Evolutionary conservation across 2,113 vertebrate genomes (phyloP), one percentile per base, ranked within the genome.

Genomic region (Andinoacara biseriatus): DNA sequence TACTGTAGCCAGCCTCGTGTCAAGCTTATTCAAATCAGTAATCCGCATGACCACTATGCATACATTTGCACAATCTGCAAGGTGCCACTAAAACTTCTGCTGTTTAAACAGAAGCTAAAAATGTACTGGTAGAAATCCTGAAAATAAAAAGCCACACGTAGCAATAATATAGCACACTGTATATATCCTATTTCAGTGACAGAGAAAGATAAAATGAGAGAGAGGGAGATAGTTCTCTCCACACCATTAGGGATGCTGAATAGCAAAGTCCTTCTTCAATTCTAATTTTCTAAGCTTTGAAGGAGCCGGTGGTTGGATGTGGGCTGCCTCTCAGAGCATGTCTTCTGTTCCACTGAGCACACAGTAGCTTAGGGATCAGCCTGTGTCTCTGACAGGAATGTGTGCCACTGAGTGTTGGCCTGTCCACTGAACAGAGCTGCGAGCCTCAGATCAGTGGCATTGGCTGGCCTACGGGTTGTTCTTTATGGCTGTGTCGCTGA

Each of bases 401-500:
- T 88, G 89, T 92, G 89, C 86, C 88, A 92, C 87, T 56, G 86
- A 90, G 86, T 80, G 85, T 90, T 88, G 90, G 92, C 90, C 90
- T 87, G 90, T 94, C 93, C 90, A 76, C 91, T 86, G 89, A 92
- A 85, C 92, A 87, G 90, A 88, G 92, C 87, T 81, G 90, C 77
- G 40, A 87, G 89, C 92, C 87, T 93, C 90, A 94, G 92, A 92
- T 92, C 93, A 89, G 91, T 89, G 92, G 89, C 86, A 72, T 76
- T 87, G 93, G 86, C 86, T 83, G 84, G 89, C 90, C 90, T 76
- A 85, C 84, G 90, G 93, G 80, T 88, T 87, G 86, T 87, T 91
- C 92, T 94, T 93, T 89, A 91, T 90, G 93, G 92, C 87, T 81
- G 83, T 92, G 91, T 84, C 62, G 85, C 86, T 86, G 91, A 93